Conservation (phyloP, 1,140 invertebrate species). For the Drosophila persimilis region DNA sequence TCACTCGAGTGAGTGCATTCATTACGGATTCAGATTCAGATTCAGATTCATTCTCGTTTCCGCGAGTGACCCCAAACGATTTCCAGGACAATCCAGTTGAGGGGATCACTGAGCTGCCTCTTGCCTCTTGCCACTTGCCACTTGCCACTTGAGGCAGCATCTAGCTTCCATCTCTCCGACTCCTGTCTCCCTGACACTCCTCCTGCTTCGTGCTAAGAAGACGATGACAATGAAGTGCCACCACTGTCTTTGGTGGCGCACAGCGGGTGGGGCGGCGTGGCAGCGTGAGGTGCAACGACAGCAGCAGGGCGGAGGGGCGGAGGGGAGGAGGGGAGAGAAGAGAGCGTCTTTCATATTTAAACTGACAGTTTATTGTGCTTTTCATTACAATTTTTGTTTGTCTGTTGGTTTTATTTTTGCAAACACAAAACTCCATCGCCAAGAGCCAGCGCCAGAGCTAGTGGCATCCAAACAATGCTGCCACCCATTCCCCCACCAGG, state of each 20-base stretch:
- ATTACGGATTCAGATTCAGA: slow-evolving; percentile 37
- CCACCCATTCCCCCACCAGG: neutral
- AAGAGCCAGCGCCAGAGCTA: neutral
- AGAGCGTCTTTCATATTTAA: slow-evolving; percentile 72
- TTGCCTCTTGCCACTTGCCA: slow-evolving; percentile 18
- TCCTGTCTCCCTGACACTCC: neutral
- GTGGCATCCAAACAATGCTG: too few species aligned
- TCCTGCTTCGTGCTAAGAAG: slow-evolving; percentile 14
- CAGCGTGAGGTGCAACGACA: slow-evolving; percentile 7
- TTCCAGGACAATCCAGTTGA: slow-evolving; percentile 29
- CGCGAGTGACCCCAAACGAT: slow-evolving; percentile 49
- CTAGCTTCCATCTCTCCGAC: too few species aligned
- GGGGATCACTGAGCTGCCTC: slow-evolving; percentile 40
- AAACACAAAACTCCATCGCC: slow-evolving; percentile 44
- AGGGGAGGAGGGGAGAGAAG: slow-evolving; percentile 2
- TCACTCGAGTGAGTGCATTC: slow-evolving; percentile 39
- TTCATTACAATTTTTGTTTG: slow-evolving; percentile 72
- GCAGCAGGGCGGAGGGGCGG: neutral
- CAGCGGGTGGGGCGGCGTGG: neutral
- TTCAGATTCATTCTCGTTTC: slow-evolving; percentile 8
- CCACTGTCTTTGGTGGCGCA: slow-evolving; percentile 16
- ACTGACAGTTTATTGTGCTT: slow-evolving; percentile 80
- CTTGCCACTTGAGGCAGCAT: slow-evolving; percentile 49
- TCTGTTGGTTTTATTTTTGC: slow-evolving; percentile 65
- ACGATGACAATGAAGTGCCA: slow-evolving; percentile 43